Evolutionary conservation across 1,140 invertebrate species (phyloP).

Genomic region (Caenorhabditis tropicalis): DNA sequence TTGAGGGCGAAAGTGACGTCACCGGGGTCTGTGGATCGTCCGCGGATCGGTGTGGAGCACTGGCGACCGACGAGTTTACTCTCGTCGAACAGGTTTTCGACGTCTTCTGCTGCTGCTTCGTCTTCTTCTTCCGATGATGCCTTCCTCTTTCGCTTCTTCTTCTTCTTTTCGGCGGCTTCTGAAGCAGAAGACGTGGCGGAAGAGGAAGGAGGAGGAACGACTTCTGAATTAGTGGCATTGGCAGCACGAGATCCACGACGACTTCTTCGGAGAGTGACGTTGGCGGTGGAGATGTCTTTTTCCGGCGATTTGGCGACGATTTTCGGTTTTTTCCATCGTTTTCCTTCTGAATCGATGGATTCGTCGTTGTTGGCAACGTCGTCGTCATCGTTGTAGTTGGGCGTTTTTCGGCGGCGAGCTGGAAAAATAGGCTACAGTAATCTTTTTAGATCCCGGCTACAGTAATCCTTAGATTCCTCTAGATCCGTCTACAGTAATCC

Average conservation of each 20-base stretch:
- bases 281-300: not conserved
- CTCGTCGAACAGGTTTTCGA: not conserved
- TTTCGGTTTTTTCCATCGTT: constrained; percentile 21
- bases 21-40: not conserved
- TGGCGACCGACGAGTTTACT: not conserved
- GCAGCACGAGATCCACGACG: not conserved
- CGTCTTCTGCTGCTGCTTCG: not conserved
- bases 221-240: not conserved
- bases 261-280: not conserved
- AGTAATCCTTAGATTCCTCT: not conserved
- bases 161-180: not conserved
- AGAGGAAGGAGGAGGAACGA: not conserved
- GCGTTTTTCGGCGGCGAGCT: constrained; percentile 19
- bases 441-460: no score
- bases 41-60: not conserved
- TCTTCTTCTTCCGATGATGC: not conserved
- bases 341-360: not conserved
- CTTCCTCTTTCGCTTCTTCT: not conserved
- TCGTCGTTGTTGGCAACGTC: not conserved
- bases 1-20: not conserved
- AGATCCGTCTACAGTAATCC: not conserved
- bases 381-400: not conserved
- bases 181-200: not conserved
- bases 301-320: not conserved
- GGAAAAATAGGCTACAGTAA: not conserved